These are phyloP conservation scores for Saguinus imperator DNA, from an alignment of 2,113 vertebrate species.

Conservation along the genomic window DNA sequence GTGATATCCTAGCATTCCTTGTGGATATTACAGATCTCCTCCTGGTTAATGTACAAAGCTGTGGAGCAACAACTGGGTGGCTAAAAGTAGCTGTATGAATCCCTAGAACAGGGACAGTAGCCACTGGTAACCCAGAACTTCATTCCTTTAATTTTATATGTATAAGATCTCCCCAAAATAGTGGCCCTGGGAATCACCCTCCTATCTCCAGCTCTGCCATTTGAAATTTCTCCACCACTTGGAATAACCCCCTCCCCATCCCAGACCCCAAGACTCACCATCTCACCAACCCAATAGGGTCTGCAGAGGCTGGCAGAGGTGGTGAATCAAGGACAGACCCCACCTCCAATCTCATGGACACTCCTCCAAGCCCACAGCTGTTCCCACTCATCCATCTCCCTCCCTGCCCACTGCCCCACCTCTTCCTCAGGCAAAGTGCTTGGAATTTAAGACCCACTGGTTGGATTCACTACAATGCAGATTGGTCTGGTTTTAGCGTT, in stretches of 20 bases:
- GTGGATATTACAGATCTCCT: not conserved
- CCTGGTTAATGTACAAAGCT: not conserved
- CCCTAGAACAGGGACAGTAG: not conserved
- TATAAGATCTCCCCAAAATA: not conserved
- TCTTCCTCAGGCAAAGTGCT: not conserved
- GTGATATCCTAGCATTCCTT: not conserved
- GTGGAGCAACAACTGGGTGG: not conserved
- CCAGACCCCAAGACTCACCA: not conserved
- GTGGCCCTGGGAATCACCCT: not conserved
- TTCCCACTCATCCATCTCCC: accelerated
- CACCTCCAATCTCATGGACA: not conserved
- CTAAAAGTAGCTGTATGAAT: not conserved
- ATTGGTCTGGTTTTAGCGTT: not conserved
- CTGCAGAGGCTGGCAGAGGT: not conserved
- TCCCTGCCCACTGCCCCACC: too few relatives aligned
- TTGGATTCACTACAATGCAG: not conserved
- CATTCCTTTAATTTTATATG: not conserved
- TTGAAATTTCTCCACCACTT: not conserved
- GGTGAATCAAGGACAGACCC: not conserved
- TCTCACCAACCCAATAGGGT: not conserved
- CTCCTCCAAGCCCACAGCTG: not conserved
- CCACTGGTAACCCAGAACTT: not conserved
- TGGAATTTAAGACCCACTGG: not conserved
- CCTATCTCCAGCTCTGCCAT: not conserved
- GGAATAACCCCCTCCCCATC: not conserved